Base-by-base conservation (phyloP, 2,888 invertebrate genomes). In the Electrophaes corylata region DNA sequence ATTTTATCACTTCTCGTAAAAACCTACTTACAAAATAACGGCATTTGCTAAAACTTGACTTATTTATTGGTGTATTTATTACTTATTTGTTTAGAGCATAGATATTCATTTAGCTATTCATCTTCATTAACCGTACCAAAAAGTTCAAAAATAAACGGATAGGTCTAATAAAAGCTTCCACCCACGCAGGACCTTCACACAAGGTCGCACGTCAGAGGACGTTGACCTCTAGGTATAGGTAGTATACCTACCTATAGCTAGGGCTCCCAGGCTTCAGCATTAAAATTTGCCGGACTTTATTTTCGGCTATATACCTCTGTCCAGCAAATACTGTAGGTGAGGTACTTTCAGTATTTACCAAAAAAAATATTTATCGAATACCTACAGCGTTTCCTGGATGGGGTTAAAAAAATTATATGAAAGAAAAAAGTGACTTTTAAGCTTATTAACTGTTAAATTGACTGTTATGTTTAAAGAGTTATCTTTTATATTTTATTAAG, bases 191-290 rank as follows among this genome's bases (percentile, higher is more conserved):
- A 59, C 65, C 65, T 64, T 59, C 52, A 33, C 52, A 26, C 57
- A 65, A 67, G 67, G 65, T 65, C 67, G 63, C 60, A 46, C 59
- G 57, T 33, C 45, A n/a, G 31, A 41, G 67, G 51, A 4, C 60
- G 49, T 54, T 51, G 31, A 62, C 61, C 67, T 37, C 50, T 37
- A 43, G 41, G 49, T 49, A 49, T 12, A 49, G 6, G n/a, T 40
- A 29, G 14, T 12, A 31, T 49, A 39, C 44, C 41, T 48, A 55
- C 31, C 23, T 37, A 43, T 18, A 14, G 11, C 26, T 53, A 53
- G 46, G 4, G 49, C 14, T 45, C 20, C 1, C 45, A 54, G 35
- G 26, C 12, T 20, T 3, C 10, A 31, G 14, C 3, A n/a, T n/a
- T n/a, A 29, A 6, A 0, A 11, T 51, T 57, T 39, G 37, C 14